A percentile compares a stretch with the other conserved stretches of the same genome.
Conservation (phyloP, 92 coral and sea anemone species). For the Phenganax stokvisi region DNA sequence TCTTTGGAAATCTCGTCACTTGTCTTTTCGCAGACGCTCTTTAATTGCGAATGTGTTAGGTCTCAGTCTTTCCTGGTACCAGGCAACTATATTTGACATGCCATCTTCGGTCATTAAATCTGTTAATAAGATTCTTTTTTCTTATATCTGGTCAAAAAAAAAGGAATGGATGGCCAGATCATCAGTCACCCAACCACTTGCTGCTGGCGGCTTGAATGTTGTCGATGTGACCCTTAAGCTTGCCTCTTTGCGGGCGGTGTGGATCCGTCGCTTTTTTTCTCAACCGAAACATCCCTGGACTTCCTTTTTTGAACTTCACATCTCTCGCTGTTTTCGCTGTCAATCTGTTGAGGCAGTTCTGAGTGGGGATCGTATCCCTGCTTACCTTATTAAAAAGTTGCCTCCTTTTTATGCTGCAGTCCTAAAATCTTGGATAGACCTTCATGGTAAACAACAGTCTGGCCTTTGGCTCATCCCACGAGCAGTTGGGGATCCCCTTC, state of each 20-base stretch:
- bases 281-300: slow-evolving; percentile 10
- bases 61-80: too few species aligned
- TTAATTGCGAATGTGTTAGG: too few species aligned
- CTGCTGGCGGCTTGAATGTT: slow-evolving; percentile 31
- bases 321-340: background rate
- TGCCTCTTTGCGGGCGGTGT: slow-evolving; percentile 18
- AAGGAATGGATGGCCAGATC: slow-evolving; percentile 27
- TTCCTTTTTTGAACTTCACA: background rate
- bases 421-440: background rate
- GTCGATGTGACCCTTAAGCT: slow-evolving; percentile 28
- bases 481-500: background rate
- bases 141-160: background rate
- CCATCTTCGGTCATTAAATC: too few species aligned
- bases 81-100: too few species aligned
- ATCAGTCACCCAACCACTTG: slow-evolving; percentile 16
- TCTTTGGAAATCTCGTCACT: too few species aligned
- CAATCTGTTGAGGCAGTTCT: background rate
- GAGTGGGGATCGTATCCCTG: background rate
- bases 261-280: slow-evolving; percentile 16
- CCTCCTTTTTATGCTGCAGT: background rate
- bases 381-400: background rate
- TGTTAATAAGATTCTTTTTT: background rate
- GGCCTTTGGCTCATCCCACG: background rate
- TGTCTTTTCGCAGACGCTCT: too few species aligned
- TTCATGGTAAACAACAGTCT: background rate